Base-by-base conservation (phyloP, 2,113 vertebrate species). In the Morone chrysops region DNA sequence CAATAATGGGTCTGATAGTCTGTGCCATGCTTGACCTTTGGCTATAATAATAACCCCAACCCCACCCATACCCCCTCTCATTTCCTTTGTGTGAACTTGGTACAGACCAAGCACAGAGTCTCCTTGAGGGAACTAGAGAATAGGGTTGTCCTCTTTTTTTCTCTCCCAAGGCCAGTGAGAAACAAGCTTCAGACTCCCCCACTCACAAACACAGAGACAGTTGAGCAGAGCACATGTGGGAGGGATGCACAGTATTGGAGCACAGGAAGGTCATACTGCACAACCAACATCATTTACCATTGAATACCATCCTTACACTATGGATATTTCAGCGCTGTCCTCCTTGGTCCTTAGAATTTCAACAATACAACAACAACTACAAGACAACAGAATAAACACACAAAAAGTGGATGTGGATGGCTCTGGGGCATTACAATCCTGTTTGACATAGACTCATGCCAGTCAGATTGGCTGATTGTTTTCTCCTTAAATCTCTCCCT, bases 361-460 rank as follows among this genome's bases (percentile, higher is more conserved):
- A 93, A 94, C 85, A 91, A 87, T 83, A 94, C 94, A 90, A 92
- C 83, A 90, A 92, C 92, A 87, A 87, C 88, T 92, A 94, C 93
- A 87, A 92, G 85, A 94, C 92, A 92, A 91, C 91, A 91, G 85
- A 94, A 93, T 81, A 88, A 92, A 93, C 87, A 92, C 87, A 87
- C 85, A 90, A 72, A 91, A 86, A 87, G 65, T 66, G 86, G 87
- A 80, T 78, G 86, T 43, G 66, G 69, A 81, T 83, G 85, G 85
- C 63, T 83, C 82, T 77, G 83, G 82, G 80, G 68, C 47, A 76
- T 75, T 84, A 65, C 36, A 82, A 84, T 81, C 77, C 80, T 86
- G 83, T 89, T 74, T 80, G 86, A 88, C 78, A 69, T 60, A 81
- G 75, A 84, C 75, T 77, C 63, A 53, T 63, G 62, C 82, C 78